phyloP scores from a whole-genome alignment of 2,888 invertebrate genomes.

The Aphrophora alni region DNA sequence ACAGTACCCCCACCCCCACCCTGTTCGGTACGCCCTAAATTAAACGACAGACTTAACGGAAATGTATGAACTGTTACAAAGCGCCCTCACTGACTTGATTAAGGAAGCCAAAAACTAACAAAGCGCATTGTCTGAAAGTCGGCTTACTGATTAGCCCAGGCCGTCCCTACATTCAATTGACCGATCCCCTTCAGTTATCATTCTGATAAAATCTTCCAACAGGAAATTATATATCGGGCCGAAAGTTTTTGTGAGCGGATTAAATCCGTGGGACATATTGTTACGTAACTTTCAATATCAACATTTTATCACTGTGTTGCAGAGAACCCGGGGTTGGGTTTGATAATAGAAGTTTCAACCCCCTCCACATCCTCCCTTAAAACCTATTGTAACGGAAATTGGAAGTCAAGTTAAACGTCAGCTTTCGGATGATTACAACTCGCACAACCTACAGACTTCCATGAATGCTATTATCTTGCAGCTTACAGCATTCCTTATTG shows the following conservation, averaged over 20 bases:
- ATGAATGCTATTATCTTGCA: not conserved
- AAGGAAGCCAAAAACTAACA: conserved; percentile 2
- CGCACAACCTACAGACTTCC: not conserved
- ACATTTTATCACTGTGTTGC: not conserved
- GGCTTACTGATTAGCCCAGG: not conserved
- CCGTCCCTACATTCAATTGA: not conserved
- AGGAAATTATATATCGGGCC: not conserved
- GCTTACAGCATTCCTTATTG: not conserved
- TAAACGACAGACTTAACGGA: not conserved
- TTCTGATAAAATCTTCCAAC: not conserved
- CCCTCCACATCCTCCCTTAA: not conserved
- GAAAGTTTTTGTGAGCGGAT: not conserved
- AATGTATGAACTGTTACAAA: not conserved
- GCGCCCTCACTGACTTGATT: not conserved
- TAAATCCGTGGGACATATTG: not conserved
- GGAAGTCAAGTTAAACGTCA: conserved; percentile 19
- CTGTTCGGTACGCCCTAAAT: not conserved
- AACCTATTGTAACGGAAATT: conserved; percentile 36
- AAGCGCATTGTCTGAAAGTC: not conserved
- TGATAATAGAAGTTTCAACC: not conserved
- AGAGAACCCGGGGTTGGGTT: not conserved
- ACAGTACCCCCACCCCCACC: not conserved
- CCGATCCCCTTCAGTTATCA: not conserved
- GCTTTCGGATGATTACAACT: conserved; percentile 11
- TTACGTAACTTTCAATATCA: not conserved